These are phyloP conservation scores for Beris morrisii DNA, from an alignment of 2,888 invertebrate genomes.

Conservation along the genomic window DNA sequence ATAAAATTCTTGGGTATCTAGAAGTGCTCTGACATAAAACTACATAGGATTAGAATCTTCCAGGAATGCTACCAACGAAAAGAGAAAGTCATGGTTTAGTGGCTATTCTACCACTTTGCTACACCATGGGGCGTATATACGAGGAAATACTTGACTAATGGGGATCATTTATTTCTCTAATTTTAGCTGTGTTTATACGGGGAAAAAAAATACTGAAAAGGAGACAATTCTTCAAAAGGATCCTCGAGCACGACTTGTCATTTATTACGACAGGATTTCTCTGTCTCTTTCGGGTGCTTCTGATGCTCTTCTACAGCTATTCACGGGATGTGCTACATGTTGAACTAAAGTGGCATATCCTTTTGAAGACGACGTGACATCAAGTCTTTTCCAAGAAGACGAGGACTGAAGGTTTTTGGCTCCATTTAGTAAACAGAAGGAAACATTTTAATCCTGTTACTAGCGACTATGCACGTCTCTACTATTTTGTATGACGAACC, in stretches of 20 bases:
- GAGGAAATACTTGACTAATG: slow-evolving; percentile 1
- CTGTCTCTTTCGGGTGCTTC: slow-evolving; percentile 13
- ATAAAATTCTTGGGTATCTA: too few relatives aligned
- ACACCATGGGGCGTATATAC: too few relatives aligned
- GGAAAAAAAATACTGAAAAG: not conserved
- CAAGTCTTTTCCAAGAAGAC: slow-evolving; percentile 6
- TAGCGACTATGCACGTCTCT: slow-evolving; percentile 6
- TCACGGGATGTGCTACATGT: slow-evolving; percentile 23
- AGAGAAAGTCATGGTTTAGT: too few relatives aligned
- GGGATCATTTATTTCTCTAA: slow-evolving; percentile 10
- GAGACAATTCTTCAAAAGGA: slow-evolving; percentile 28
- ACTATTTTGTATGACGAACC: too few relatives aligned
- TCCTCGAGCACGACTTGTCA: slow-evolving; percentile 34
- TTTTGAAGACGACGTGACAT: slow-evolving; percentile 30
- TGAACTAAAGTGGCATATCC: slow-evolving; percentile 33
- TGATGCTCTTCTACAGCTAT: not conserved
- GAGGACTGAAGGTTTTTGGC: slow-evolving; percentile 4
- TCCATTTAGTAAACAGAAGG: slow-evolving; percentile 22
- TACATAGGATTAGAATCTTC: too few relatives aligned
- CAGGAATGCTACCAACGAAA: too few relatives aligned
- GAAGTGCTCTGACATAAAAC: too few relatives aligned
- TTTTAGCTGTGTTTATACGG: not conserved
- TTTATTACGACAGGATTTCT: slow-evolving; percentile 31
- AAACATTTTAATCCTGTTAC: slow-evolving; percentile 24
- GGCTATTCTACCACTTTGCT: too few relatives aligned